Conservation (phyloP, 2,113 vertebrate species). For the Haemorhous mexicanus region DNA sequence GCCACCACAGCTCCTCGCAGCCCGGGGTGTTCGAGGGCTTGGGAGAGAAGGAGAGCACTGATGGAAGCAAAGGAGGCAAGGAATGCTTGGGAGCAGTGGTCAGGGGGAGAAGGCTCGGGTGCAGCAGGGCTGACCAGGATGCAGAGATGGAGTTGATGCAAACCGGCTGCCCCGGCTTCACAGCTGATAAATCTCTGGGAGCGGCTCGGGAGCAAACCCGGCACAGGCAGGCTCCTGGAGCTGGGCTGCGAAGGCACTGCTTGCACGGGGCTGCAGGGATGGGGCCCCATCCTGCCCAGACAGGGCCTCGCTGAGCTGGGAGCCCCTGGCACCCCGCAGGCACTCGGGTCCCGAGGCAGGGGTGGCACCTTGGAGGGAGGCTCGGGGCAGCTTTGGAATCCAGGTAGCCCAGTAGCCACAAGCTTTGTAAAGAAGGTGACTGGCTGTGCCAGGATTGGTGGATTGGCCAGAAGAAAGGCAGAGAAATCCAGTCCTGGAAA, state of each 20-base stretch:
- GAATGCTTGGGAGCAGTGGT: not conserved
- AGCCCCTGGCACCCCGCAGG: rapidly evolving
- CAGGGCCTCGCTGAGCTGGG: not conserved
- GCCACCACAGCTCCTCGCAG: not conserved
- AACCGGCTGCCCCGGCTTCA: not conserved
- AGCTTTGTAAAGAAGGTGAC: not conserved
- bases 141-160: not conserved
- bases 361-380: not conserved
- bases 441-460: not conserved
- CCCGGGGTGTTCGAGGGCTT: conserved; percentile 6
- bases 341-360: not conserved
- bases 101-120: not conserved
- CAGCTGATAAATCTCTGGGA: not conserved
- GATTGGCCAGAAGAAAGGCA: not conserved
- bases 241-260: not conserved
- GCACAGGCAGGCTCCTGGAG: not conserved
- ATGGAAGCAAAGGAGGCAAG: not conserved
- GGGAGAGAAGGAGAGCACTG: not conserved
- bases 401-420: not conserved
- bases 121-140: not conserved
- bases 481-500: no score
- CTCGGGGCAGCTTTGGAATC: rapidly evolving
- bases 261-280: not conserved
- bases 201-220: not conserved
- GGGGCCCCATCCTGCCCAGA: not conserved